Evolutionary conservation across 2,113 vertebrate genomes (phyloP).

Genomic region (Megalops atlanticus): DNA sequence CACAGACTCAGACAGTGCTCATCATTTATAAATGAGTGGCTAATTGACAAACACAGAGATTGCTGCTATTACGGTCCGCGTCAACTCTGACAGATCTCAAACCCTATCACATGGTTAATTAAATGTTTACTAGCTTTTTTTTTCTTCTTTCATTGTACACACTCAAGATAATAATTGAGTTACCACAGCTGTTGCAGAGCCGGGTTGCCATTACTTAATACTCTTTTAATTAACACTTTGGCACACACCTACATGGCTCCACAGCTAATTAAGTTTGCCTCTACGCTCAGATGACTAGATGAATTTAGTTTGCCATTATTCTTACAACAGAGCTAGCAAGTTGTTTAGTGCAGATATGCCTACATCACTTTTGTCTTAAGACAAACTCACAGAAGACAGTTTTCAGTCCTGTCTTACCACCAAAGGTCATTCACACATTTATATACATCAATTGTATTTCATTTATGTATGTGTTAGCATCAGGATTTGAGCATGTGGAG

Average conservation of each 20-base stretch:
- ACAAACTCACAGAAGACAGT: no score
- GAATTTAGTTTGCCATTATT: slow-evolving; percentile 38
- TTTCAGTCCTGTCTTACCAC: no score
- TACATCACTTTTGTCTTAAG: background rate
- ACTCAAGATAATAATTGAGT: slow-evolving; percentile 51
- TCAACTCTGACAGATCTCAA: background rate
- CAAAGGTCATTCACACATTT: no score
- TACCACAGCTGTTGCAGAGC: slow-evolving; percentile 49
- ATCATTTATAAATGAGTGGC: no score
- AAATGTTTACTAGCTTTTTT: background rate
- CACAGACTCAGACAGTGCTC: no score
- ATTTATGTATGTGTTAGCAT: no score
- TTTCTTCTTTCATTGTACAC: background rate
- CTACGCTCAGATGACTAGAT: slow-evolving; percentile 39
- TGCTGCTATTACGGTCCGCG: background rate
- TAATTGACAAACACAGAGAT: background rate
- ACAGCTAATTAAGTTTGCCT: slow-evolving; percentile 61
- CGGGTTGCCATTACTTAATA: slow-evolving; percentile 65
- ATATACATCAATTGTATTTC: no score
- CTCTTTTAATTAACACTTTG: slow-evolving; percentile 66
- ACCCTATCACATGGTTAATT: background rate
- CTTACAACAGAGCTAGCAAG: background rate
- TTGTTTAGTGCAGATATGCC: background rate
- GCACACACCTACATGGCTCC: slow-evolving; percentile 48
- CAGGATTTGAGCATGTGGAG: no score